Evolutionary conservation across 2,888 invertebrate species (phyloP).

Genomic region (Lordiphosa fenestrarum): DNA sequence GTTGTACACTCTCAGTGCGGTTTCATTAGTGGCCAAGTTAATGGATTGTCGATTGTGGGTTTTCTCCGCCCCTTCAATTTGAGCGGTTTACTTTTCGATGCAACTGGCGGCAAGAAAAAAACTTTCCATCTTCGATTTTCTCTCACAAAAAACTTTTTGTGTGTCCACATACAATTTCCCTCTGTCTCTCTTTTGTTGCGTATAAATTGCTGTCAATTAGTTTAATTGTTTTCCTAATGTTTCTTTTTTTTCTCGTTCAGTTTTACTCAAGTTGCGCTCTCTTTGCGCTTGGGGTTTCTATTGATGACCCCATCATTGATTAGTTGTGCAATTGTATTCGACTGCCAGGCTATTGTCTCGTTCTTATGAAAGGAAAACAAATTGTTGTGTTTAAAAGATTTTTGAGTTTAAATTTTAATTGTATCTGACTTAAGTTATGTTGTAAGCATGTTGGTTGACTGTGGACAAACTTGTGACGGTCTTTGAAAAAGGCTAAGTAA

Average conservation of each 20-base stretch:
- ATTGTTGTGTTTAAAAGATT: not conserved
- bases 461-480: too few relatives aligned
- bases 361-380: not conserved
- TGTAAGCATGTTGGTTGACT: too few relatives aligned
- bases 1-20: constrained; percentile 29
- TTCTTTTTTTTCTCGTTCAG: constrained; percentile 15
- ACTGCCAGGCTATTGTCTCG: constrained; percentile 26
- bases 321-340: constrained; percentile 38
- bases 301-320: constrained; percentile 37
- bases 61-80: constrained; percentile 18
- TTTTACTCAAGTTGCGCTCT: constrained; percentile 17
- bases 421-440: too few relatives aligned
- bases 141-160: constrained; percentile 39
- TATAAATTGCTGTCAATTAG: constrained; percentile 71
- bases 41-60: constrained; percentile 14
- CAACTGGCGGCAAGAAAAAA: constrained; percentile 23
- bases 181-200: constrained; percentile 34
- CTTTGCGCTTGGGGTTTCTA: constrained; percentile 7
- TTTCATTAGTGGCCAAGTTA: constrained; percentile 40
- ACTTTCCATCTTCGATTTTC: constrained; percentile 59
- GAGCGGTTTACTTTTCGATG: constrained; percentile 48
- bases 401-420: too few relatives aligned
- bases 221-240: constrained; percentile 63
- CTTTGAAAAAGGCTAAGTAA: too few relatives aligned
- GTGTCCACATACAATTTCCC: constrained; percentile 19